These are phyloP conservation scores for Tamias sibiricus DNA, from an alignment of 2,113 vertebrate genomes.

Conservation along the genomic window DNA sequence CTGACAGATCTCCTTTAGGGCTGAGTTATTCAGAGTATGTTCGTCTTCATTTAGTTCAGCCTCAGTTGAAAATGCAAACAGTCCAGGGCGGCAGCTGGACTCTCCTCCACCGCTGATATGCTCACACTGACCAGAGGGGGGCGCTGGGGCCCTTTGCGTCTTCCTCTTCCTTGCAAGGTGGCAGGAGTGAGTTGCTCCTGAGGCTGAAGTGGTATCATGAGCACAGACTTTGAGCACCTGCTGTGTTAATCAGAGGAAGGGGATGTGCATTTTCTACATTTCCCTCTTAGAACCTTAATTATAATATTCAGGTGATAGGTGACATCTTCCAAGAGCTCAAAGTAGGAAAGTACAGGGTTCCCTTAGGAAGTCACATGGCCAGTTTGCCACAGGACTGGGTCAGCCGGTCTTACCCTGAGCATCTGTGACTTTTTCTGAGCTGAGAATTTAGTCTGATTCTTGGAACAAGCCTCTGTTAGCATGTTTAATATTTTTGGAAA, in stretches of 20 bases:
- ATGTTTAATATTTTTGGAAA: background rate
- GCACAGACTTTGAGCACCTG: background rate
- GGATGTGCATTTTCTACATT: background rate
- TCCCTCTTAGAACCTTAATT: background rate
- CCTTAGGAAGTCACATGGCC: background rate
- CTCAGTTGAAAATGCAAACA: background rate
- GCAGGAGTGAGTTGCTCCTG: background rate
- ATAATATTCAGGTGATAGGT: background rate
- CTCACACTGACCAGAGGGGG: constrained; percentile 37
- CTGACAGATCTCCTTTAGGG: background rate
- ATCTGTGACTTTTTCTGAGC: background rate
- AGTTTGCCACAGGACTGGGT: background rate
- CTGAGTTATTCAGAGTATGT: background rate
- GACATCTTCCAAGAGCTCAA: background rate
- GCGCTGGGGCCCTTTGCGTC: background rate
- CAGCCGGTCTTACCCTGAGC: background rate
- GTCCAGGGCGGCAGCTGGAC: no score
- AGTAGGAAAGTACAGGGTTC: background rate
- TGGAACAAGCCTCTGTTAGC: background rate
- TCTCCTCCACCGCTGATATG: background rate
- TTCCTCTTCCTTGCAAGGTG: background rate
- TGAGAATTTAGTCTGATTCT: background rate
- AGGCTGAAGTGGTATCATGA: background rate
- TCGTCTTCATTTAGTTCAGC: background rate
- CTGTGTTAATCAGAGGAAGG: background rate